Percentiles rank a stretch among this genome's conserved stretches.
phyloP scores from a whole-genome alignment of 2,113 vertebrate species.

The Campylomormyrus tamandua region DNA sequence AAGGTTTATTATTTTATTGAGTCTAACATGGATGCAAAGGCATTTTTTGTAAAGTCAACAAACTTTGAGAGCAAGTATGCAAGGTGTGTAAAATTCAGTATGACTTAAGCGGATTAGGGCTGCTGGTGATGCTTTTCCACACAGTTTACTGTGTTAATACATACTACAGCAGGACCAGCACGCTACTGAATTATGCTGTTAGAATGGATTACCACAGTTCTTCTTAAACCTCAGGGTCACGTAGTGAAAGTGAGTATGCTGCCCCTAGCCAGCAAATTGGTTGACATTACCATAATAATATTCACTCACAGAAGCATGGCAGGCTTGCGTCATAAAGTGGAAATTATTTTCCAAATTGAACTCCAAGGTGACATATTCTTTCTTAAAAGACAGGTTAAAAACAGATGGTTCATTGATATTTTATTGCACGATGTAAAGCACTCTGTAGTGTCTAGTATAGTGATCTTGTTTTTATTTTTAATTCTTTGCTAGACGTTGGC shows the following conservation, averaged over 20 bases:
- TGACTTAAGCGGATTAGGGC: not conserved
- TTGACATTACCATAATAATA: conserved; percentile 28
- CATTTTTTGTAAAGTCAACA: not conserved
- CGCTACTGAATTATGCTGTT: not conserved
- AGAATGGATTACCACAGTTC: not conserved
- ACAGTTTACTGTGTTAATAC: conserved; percentile 5
- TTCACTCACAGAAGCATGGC: conserved; percentile 11
- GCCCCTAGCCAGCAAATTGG: conserved; percentile 1
- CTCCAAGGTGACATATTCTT: not conserved
- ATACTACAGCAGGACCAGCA: not conserved
- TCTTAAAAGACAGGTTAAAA: not conserved
- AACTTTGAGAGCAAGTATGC: not conserved
- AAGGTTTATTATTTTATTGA: not conserved
- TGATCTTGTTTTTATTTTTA: not conserved
- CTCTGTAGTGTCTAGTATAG: not conserved
- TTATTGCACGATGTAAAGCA: not conserved
- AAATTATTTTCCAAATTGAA: conserved; percentile 13
- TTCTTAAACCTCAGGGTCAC: conserved; percentile 13
- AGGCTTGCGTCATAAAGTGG: not conserved
- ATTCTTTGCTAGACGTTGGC: not conserved
- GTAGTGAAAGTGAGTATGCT: conserved; percentile 9
- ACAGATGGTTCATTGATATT: not conserved
- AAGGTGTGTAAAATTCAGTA: not conserved
- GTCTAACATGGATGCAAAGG: not conserved
- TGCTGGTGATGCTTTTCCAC: not conserved